A percentile compares a stretch with the other conserved stretches of the same genome.
Conservation (phyloP, 2,113 vertebrate species). For the Eublepharis macularius region DNA sequence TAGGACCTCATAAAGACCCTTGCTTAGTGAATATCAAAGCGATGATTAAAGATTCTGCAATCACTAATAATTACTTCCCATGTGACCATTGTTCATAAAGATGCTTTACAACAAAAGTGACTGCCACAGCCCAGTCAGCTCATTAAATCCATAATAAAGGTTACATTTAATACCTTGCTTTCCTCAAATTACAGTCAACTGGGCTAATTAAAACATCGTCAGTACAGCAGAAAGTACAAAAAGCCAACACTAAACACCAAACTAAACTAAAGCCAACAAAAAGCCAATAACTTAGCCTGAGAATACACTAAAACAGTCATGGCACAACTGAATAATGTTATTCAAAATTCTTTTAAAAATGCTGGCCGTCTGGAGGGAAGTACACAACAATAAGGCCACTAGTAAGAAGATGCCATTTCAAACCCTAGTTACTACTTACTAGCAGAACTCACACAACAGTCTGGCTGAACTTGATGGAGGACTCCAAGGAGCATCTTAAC, state of each 20-base stretch:
- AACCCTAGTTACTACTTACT: neutral
- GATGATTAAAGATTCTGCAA: conserved; percentile 70
- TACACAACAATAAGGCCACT: neutral
- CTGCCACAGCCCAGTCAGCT: conserved; percentile 55
- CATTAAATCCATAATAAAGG: conserved; percentile 61
- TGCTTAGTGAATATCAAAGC: conserved; percentile 60
- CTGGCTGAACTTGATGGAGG: neutral
- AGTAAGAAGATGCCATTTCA: neutral
- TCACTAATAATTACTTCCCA: conserved; percentile 75
- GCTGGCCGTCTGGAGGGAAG: neutral
- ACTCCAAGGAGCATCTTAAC: neutral
- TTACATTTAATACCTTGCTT: conserved; percentile 4
- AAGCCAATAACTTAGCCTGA: neutral
- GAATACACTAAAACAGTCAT: neutral
- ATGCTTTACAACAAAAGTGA: conserved; percentile 50
- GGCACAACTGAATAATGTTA: neutral
- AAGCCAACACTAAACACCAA: neutral
- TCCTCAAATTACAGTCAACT: neutral
- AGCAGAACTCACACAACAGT: neutral
- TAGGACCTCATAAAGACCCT: conserved; percentile 44
- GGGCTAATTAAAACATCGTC: conserved; percentile 5
- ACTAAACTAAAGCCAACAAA: too few relatives aligned
- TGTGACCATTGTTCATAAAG: conserved; percentile 69
- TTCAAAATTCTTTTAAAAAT: neutral
- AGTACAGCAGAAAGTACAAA: neutral